Conservation (phyloP, 1,140 invertebrate species). For the Ceratina japonica region DNA sequence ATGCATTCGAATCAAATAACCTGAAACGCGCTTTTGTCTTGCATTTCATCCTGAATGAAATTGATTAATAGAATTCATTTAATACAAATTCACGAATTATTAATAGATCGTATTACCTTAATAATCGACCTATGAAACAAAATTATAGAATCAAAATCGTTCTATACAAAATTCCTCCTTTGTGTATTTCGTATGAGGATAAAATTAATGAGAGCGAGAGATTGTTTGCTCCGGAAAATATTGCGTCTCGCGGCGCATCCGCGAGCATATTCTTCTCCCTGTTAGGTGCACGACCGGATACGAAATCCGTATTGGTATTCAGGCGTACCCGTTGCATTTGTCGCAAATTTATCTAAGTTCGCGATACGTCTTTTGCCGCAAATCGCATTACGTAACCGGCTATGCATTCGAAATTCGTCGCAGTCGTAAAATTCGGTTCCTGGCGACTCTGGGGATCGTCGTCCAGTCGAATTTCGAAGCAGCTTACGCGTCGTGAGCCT, state of each 20-base stretch:
- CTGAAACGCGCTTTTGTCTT: too few relatives aligned
- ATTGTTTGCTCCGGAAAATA: neutral
- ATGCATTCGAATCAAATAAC: too few relatives aligned
- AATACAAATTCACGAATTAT: too few relatives aligned
- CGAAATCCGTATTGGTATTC: conserved; percentile 17
- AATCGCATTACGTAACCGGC: conserved; percentile 20
- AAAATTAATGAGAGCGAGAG: too few relatives aligned
- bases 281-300: conserved; percentile 6
- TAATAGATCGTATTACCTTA: too few relatives aligned
- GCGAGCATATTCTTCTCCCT: neutral
- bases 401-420: conserved; percentile 21
- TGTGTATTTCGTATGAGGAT: too few relatives aligned
- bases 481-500: neutral
- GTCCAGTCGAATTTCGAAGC: neutral
- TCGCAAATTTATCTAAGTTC: conserved; percentile 32
- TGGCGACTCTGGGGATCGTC: neutral
- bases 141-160: too few relatives aligned
- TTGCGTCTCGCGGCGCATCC: neutral
- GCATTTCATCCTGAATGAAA: too few relatives aligned
- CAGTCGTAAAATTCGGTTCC: neutral
- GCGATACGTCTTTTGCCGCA: conserved; percentile 9
- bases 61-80: too few relatives aligned
- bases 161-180: too few relatives aligned
- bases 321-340: conserved; percentile 12
- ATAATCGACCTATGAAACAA: too few relatives aligned